Conservation (phyloP, 2,113 vertebrate genomes). For the Corapipo altera region DNA sequence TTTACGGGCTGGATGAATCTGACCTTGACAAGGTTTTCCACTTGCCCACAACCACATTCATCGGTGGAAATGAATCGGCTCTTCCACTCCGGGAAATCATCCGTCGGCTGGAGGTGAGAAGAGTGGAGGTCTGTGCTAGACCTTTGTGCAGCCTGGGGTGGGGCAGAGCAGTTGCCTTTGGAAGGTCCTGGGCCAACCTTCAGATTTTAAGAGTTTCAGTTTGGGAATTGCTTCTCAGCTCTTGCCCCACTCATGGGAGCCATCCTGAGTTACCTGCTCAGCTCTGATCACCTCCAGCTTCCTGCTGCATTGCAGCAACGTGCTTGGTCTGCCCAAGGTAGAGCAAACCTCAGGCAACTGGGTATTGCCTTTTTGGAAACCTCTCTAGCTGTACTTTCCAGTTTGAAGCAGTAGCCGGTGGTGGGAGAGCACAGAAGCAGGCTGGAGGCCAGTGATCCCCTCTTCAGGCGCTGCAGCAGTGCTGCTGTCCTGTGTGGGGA, state of each 20-base stretch:
- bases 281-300: not conserved
- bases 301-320: not conserved
- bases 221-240: not conserved
- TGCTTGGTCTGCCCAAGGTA: not conserved
- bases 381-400: not conserved
- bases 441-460: not conserved
- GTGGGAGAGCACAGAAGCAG: not conserved
- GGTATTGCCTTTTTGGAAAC: not conserved
- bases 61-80: slow-evolving; percentile 85
- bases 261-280: not conserved
- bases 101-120: slow-evolving; percentile 86
- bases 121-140: fast-evolving
- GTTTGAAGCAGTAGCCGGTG: not conserved
- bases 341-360: not conserved
- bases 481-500: not conserved
- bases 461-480: not conserved
- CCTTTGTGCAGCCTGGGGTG: not conserved
- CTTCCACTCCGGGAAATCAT: slow-evolving; percentile 91
- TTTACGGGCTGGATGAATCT: slow-evolving; percentile 87
- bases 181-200: not conserved
- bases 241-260: fast-evolving
- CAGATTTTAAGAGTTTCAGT: not conserved
- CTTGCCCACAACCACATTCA: slow-evolving; percentile 92
- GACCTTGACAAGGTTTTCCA: slow-evolving; percentile 92
- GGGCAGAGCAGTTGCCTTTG: not conserved